These are phyloP conservation scores for Acholoe squamosa DNA, from an alignment of 2,888 invertebrate genomes.

Conservation along the genomic window DNA sequence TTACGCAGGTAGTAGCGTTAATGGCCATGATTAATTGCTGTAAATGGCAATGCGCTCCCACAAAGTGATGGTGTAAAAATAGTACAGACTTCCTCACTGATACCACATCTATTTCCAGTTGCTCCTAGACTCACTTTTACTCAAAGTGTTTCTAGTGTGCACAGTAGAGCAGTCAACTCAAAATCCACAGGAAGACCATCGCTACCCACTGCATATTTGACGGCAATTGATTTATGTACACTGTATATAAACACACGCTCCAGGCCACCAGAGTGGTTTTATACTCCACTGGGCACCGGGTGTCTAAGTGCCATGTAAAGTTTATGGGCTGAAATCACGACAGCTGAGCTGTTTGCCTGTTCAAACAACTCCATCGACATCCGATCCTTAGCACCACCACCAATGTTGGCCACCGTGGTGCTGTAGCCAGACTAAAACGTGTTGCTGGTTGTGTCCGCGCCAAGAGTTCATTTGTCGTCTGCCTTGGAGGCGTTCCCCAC, in stretches of 20 bases:
- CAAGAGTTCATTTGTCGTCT: background rate
- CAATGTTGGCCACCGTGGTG: background rate
- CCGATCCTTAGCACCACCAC: too few species aligned
- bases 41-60: too few species aligned
- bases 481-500: background rate
- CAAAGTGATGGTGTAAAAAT: too few species aligned
- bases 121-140: too few species aligned
- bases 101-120: too few species aligned
- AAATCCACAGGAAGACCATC: background rate
- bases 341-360: background rate
- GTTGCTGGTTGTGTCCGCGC: background rate
- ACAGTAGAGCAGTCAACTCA: too few species aligned
- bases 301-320: background rate
- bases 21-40: too few species aligned
- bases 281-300: constrained; percentile 1
- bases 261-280: background rate
- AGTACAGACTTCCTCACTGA: too few species aligned
- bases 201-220: background rate
- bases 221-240: background rate
- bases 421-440: background rate
- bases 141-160: too few species aligned
- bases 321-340: background rate
- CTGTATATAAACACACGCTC: background rate
- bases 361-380: too few species aligned
- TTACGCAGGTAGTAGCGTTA: too few species aligned